Evolutionary conservation across 2,888 invertebrate species (phyloP).

Genomic region (Notodonta dromedarius): DNA sequence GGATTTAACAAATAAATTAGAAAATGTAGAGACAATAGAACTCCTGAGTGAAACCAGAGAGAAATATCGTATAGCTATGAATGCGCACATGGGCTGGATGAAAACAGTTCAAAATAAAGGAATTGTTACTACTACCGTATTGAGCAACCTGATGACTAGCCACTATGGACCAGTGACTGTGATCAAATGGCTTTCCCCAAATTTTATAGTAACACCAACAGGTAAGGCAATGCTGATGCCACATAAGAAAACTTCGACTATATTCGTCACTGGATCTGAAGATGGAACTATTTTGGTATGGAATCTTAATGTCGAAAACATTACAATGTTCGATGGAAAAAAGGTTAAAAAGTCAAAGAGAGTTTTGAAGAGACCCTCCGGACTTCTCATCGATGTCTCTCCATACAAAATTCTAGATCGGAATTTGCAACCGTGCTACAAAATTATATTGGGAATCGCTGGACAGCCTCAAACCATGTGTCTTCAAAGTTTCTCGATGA

Average conservation of each 20-base stretch:
- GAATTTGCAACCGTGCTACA: constrained; percentile 86
- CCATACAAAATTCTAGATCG: constrained; percentile 85
- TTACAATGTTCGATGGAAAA: constrained; percentile 59
- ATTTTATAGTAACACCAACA: constrained; percentile 83
- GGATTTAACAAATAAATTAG: constrained; percentile 87
- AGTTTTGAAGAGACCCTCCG: constrained; percentile 81
- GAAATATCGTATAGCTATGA: constrained; percentile 85
- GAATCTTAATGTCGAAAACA: constrained; percentile 85
- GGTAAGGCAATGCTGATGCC: constrained; percentile 76
- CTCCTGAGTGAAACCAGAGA: constrained; percentile 86
- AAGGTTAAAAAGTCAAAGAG: constrained; percentile 75
- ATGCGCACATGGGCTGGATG: constrained; percentile 88
- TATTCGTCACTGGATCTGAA: constrained; percentile 86
- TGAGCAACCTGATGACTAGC: constrained; percentile 85
- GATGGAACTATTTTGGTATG: constrained; percentile 89
- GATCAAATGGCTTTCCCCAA: constrained; percentile 88
- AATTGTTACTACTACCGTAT: constrained; percentile 83
- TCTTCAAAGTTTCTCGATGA: constrained; percentile 73
- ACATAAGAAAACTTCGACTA: constrained; percentile 73
- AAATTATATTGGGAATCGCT: constrained; percentile 74
- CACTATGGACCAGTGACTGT: constrained; percentile 86
- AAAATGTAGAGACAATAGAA: constrained; percentile 85
- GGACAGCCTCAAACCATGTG: constrained; percentile 67
- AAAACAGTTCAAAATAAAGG: constrained; percentile 84
- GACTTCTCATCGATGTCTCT: constrained; percentile 85